Percentiles rank a stretch among this genome's conserved stretches.
Evolutionary conservation across 1,140 invertebrate genomes (phyloP).

Genomic region (Sarcophaga bullata): DNA sequence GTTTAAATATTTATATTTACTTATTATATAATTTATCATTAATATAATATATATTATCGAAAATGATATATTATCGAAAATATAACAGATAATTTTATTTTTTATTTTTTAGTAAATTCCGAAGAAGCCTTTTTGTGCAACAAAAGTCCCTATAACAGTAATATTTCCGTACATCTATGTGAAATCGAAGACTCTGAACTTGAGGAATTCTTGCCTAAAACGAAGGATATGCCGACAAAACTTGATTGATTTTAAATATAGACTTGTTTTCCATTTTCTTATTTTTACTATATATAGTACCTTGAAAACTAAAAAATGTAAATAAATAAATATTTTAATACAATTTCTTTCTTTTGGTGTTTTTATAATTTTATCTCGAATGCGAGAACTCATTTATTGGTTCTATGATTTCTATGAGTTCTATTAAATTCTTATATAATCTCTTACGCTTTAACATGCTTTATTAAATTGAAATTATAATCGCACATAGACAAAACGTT

Average conservation of each 20-base stretch:
- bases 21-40: too few relatives aligned
- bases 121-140: slow-evolving; percentile 42
- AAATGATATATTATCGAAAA: too few relatives aligned
- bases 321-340: slow-evolving; percentile 34
- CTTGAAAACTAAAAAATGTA: not conserved
- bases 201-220: slow-evolving; percentile 66
- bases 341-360: not conserved
- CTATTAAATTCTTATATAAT: too few relatives aligned
- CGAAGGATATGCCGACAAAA: not conserved
- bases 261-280: slow-evolving; percentile 6
- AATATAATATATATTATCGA: too few relatives aligned
- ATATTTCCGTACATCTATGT: slow-evolving; percentile 87
- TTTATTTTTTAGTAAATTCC: slow-evolving; percentile 41
- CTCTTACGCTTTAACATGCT: too few relatives aligned
- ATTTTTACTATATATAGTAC: slow-evolving; percentile 30
- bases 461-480: too few relatives aligned
- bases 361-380: too few relatives aligned
- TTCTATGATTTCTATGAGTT: too few relatives aligned
- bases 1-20: too few relatives aligned
- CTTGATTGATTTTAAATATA: not conserved
- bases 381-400: too few relatives aligned
- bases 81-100: too few relatives aligned
- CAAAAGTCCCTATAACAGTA: slow-evolving; percentile 74
- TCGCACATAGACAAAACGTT: too few relatives aligned
- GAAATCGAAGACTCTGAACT: slow-evolving; percentile 93